Evolutionary conservation across 2,888 invertebrate species (phyloP), one percentile per base, ranked within the genome.

Genomic region (Heliconius ethilla): DNA sequence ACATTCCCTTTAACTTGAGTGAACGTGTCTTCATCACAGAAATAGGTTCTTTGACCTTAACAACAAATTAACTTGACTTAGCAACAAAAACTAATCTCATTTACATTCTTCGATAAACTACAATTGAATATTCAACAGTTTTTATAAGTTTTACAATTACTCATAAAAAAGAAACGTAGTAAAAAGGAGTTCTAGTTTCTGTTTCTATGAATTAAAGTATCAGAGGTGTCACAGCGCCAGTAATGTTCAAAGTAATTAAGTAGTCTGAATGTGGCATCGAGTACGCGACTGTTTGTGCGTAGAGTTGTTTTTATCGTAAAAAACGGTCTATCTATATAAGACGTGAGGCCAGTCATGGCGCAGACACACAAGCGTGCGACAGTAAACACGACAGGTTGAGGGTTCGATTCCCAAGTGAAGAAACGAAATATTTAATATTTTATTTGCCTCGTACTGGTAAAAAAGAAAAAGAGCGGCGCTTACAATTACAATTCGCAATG

Each of bases 201-300:
- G n/a, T 59, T 33, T 55, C 55, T 55, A 9, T 33, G 37, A 62
- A 62, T 63, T 25, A 63, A 27, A 33, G 3, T 22, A 55, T 22
- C 11, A 18, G 6, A 62, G 40, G 40, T 63, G 62, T 3, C 13
- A 62, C 25, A 25, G 73, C 63, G 59, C 1, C 15, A 27, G 74
- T 74, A 74, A 74, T 74, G 74, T 63, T 40, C 4, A 63, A 74
- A 62, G 63, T 62, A 74, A 74, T 74, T 74, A 74, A 45, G 18
- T 11, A 25, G 22, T 45, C 74, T 63, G 33, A 33, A 37, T 62
- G 37, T 22, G 7, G 25, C 74, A 63, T 22, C 25, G 63, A 63
- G 27, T 74, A 74, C 74, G 74, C 73, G 73, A 73, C 73, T 73
- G 2, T 62, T 13, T 63, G 62, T 74, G 45, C 74, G 62, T 74